Base-by-base conservation (phyloP, 2,113 vertebrate species). In the Lucifuga dentata region DNA sequence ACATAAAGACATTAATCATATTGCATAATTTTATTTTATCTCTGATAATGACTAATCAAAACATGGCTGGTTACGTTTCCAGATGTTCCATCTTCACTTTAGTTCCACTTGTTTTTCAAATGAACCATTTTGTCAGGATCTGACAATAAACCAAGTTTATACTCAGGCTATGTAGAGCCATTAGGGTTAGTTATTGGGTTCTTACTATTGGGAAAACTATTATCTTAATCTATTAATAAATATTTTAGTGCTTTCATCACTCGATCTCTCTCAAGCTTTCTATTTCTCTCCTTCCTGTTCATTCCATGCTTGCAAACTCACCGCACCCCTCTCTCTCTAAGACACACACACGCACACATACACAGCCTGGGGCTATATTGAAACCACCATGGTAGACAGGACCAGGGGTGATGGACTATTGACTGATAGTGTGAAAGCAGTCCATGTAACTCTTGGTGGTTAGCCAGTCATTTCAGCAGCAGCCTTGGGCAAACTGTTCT, bases 371-470 rank as follows among this genome's bases (percentile, higher is more conserved):
- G 84, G 87, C 82, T 68, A 81, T 33, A 81, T 80, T 76, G 72
- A 84, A 75, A 88, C 64, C 72, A 68, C 64, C 76, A 57, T 51
- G 53, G 67, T 36, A 58, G 68, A 68, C 39, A 69, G 45, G 60
- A 77, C 71, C 43, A 48, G 73, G 29, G 68, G 68, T 83, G 82
- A 76, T 68, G 59, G 76, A 79, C 74, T 88, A 88, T 80, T 85
- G 85, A 88, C 77, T 78, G 81, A 79, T 68, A 45, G 62, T 73
- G 76, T 81, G 80, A 57, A 77, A 81, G 63, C 67, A 80, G 78
- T 67, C 67, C 19, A 46, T 78, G 78, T 84, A 72, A 75, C 76
- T 73, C 59, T 68, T 73, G 80, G 73, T 88, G 73, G 80, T 82
- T 69, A 70, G 61, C 50, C 73, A 81, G 70, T 80, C 84, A 81